Evolutionary conservation across 2,888 invertebrate genomes (phyloP), one percentile per base, ranked within the genome.

Genomic region (Gibbula magus): DNA sequence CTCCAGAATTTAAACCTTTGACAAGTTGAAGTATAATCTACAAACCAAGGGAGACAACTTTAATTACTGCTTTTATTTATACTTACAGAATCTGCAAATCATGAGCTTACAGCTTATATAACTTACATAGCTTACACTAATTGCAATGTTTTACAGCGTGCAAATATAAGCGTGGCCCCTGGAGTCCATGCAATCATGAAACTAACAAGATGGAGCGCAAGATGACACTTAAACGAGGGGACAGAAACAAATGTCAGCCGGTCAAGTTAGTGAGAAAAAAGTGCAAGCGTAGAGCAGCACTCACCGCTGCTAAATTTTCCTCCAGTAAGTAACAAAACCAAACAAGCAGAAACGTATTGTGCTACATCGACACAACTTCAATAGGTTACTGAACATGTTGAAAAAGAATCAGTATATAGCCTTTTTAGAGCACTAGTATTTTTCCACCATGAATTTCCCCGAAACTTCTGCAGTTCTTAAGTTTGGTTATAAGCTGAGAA

Each of bases 141-240:
- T 39, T 73, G 10, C 20, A 32, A 29, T 61, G 8, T 73, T 35
- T 79, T 79, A 52, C 79, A 84, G 83, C 67, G 7, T 86, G 86
- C 75, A 84, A 81, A 56, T 86, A 86, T 74, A 74, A 73, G 20
- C 78, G 78, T 32, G 81, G 73, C 18, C 76, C 76, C 3, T 86
- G 86, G 86, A 80, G 84, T 45, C 80, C 75, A n/a, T 86, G 86
- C 83, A 81, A 86, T 70, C 82, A 82, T 32, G 54, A 75, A 7
- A 84, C 85, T 18, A 83, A 83, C 70, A 82, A 70, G 76, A 84
- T 81, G 79, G 78, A 67, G 8, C 82, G 82, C 74, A 81, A 80
- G 25, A 77, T 80, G 61, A 78, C 61, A 7, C 77, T 86, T 16
- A 84, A 85, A 73, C 52, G 66, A 56, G 82, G 83, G n/a, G 79